phyloP scores from a whole-genome alignment of 2,888 invertebrate species.

The Brachypalpus laphriformis region DNA sequence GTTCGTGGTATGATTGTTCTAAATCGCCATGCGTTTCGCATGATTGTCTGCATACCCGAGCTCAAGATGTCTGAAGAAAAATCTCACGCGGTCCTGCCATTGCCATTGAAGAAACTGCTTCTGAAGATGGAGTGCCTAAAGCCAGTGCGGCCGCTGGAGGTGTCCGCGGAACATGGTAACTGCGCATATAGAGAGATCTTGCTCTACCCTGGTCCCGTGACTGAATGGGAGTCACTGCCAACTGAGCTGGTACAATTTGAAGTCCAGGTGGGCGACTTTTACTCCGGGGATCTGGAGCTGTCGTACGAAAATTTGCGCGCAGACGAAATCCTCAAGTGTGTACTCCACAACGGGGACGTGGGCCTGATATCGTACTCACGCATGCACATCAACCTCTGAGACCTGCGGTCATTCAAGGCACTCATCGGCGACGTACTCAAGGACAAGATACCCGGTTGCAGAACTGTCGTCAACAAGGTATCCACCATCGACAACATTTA shows the following conservation, averaged over 20 bases:
- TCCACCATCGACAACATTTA: slow-evolving; percentile 93
- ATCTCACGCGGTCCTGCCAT: slow-evolving; percentile 84
- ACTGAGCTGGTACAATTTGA: slow-evolving; percentile 83
- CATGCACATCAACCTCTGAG: slow-evolving; percentile 95
- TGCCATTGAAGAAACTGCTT: slow-evolving; percentile 87
- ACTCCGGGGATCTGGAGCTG: slow-evolving; percentile 84
- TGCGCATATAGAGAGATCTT: slow-evolving; percentile 90
- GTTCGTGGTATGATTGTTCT: slow-evolving; percentile 91
- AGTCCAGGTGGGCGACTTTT: slow-evolving; percentile 84
- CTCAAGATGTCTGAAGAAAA: slow-evolving; percentile 84
- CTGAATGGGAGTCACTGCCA: slow-evolving; percentile 84
- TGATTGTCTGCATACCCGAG: slow-evolving; percentile 86
- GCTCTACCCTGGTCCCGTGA: slow-evolving; percentile 88
- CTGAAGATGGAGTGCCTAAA: slow-evolving; percentile 90
- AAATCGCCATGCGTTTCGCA: slow-evolving; percentile 88
- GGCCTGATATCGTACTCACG: slow-evolving; percentile 92
- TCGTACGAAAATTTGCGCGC: slow-evolving; percentile 91
- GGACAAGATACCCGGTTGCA: slow-evolving; percentile 90
- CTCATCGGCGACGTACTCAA: slow-evolving; percentile 94
- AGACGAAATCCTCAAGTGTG: slow-evolving; percentile 90
- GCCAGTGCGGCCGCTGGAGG: slow-evolving; percentile 84
- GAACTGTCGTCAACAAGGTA: slow-evolving; percentile 95
- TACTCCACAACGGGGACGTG: slow-evolving; percentile 91
- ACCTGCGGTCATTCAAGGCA: slow-evolving; percentile 90
- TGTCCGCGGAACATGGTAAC: slow-evolving; percentile 70